A percentile compares a stretch with the other conserved stretches of the same genome.
Conservation (phyloP, 1,140 invertebrate species). For the Archegozetes longisetosus region DNA sequence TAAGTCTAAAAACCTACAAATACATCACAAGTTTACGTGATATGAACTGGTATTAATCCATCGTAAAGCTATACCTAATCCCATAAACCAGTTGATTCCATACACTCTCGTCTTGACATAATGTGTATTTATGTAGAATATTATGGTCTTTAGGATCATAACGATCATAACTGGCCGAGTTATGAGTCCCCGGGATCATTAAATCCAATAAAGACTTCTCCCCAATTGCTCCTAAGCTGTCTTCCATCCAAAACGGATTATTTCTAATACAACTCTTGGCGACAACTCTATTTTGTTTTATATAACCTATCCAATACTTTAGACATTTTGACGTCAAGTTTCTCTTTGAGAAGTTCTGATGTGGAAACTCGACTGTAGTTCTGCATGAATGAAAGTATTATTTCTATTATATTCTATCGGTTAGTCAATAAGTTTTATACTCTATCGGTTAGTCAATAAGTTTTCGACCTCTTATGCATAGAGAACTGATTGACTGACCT, state of each 20-base stretch:
- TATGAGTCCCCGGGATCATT: conserved; percentile 44
- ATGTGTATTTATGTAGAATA: not conserved
- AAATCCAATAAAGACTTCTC: conserved; percentile 33
- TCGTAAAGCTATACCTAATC: conserved; percentile 7
- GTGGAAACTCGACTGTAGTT: not conserved
- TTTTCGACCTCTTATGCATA: no score
- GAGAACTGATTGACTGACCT: no score
- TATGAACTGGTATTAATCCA: not conserved
- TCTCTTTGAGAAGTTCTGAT: not conserved
- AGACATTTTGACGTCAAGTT: not conserved
- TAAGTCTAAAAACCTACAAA: conserved; percentile 24
- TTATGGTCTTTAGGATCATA: conserved; percentile 22
- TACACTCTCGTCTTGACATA: conserved; percentile 25
- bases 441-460: no score
- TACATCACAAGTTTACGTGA: not conserved
- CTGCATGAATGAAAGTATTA: no score
- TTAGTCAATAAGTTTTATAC: no score
- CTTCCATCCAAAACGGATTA: conserved; percentile 47
- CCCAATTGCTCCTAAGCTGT: conserved; percentile 30
- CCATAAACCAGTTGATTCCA: conserved; percentile 27
- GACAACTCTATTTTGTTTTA: conserved; percentile 23
- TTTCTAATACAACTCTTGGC: conserved; percentile 41
- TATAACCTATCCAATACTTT: not conserved
- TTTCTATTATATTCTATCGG: no score
- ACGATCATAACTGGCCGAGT: conserved; percentile 38